Conservation (phyloP, 1,140 invertebrate genomes). For the Apis mellifera region DNA sequence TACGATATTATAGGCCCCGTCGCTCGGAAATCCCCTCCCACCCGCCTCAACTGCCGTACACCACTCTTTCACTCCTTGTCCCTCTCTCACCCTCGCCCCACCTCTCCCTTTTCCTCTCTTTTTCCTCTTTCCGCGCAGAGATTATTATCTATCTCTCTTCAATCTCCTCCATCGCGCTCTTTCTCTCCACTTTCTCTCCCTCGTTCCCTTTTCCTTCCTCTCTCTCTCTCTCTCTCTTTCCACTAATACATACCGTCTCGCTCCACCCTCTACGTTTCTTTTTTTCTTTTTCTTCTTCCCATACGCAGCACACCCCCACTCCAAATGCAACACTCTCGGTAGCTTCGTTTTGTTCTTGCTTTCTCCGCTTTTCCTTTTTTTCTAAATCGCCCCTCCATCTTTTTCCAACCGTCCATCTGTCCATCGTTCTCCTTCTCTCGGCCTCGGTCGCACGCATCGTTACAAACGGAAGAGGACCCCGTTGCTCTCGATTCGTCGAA, state of each 20-base stretch:
- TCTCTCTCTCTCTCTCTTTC: conserved; percentile 22
- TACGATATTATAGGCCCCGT: conserved; percentile 64
- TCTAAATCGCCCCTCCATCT: no score
- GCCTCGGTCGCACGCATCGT: conserved; percentile 44
- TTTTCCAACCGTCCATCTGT: not conserved
- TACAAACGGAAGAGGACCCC: conserved; percentile 61
- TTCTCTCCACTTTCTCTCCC: conserved; percentile 23
- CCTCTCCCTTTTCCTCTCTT: conserved; percentile 36
- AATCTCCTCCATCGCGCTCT: not conserved
- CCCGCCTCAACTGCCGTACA: conserved; percentile 10
- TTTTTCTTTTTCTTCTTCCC: not conserved
- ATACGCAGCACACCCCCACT: not conserved
- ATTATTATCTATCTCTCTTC: not conserved
- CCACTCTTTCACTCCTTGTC: not conserved
- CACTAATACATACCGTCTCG: not conserved
- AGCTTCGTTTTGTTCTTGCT: conserved; percentile 9
- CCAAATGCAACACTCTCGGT: conserved; percentile 3
- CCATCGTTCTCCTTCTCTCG: conserved; percentile 19
- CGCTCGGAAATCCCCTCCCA: conserved; percentile 44
- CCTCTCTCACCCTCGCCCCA: conserved; percentile 35
- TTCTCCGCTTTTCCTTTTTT: conserved; percentile 23
- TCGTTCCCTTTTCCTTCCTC: conserved; percentile 24
- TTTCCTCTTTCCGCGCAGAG: not conserved
- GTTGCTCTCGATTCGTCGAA: not conserved
- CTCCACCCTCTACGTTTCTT: not conserved